Percentiles rank a stretch among this genome's conserved stretches.
Conservation (phyloP, 2,888 invertebrate species). For the Labia minor region DNA sequence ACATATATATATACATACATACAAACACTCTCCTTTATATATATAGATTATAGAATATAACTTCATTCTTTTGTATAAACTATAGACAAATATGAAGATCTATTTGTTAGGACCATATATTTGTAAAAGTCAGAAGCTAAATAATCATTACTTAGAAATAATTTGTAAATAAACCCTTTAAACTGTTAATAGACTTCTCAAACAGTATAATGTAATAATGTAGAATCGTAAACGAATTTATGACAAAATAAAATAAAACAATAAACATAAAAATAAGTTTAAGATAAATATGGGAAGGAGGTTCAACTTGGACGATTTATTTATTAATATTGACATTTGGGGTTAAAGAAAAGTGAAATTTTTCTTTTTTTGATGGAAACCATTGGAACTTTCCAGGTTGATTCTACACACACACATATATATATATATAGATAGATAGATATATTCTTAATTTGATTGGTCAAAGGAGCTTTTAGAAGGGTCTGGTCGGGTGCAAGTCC, state of each 20-base stretch:
- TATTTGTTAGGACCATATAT: neutral
- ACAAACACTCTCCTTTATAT: too few relatives aligned
- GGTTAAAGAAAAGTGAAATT: too few relatives aligned
- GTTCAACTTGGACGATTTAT: neutral
- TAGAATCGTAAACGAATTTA: neutral
- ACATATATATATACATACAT: too few relatives aligned
- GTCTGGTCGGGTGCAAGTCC: neutral
- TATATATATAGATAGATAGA: too few relatives aligned
- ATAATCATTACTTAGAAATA: neutral
- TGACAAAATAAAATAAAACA: slow-evolving; percentile 13
- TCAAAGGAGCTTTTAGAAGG: neutral
- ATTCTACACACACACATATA: too few relatives aligned
- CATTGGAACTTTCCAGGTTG: too few relatives aligned
- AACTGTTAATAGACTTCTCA: slow-evolving; percentile 13
- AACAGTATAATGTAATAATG: neutral
- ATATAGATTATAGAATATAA: too few relatives aligned
- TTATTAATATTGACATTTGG: neutral
- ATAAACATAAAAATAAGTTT: neutral
- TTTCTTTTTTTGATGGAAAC: too few relatives aligned
- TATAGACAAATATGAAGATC: too few relatives aligned
- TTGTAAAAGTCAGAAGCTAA: neutral
- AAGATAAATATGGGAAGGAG: neutral
- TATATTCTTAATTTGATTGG: neutral
- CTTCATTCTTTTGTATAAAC: too few relatives aligned
- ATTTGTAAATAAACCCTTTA: slow-evolving; percentile 13